These are phyloP conservation scores for Epinotia brunnichana DNA, from an alignment of 2,888 invertebrate genomes.

Conservation along the genomic window DNA sequence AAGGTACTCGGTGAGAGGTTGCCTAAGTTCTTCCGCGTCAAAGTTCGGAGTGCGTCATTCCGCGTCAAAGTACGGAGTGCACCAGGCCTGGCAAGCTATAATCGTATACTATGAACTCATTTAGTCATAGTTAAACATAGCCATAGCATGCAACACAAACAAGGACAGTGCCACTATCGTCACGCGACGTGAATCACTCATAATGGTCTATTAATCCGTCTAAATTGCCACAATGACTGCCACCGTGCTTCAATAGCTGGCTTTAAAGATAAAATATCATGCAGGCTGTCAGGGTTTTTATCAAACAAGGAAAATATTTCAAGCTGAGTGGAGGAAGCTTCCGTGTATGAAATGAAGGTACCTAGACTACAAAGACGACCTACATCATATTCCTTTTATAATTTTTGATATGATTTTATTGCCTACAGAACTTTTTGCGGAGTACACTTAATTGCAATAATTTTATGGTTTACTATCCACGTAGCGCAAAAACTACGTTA, in stretches of 20 bases:
- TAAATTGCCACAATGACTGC: slow-evolving; percentile 26
- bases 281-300: slow-evolving; percentile 7
- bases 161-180: slow-evolving; percentile 16
- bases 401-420: no score
- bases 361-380: no score
- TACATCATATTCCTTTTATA: no score
- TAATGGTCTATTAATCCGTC: slow-evolving; percentile 31
- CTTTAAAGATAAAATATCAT: slow-evolving; percentile 12
- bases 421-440: no score
- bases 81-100: neutral
- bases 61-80: no score
- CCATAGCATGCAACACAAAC: slow-evolving; percentile 11
- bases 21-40: no score
- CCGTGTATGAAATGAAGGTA: slow-evolving; percentile 12
- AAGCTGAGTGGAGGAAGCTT: neutral
- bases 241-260: slow-evolving; percentile 19
- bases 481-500: no score
- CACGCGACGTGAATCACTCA: slow-evolving; percentile 42
- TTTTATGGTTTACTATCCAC: no score
- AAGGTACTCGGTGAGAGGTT: no score
- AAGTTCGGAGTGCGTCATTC: no score
- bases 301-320: slow-evolving; percentile 7
- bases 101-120: neutral
- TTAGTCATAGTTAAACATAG: slow-evolving; percentile 5
- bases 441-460: no score